Percentiles rank a stretch among this genome's conserved stretches.
Conservation (phyloP, 2,113 vertebrate species). For the Stigmatopora nigra region DNA sequence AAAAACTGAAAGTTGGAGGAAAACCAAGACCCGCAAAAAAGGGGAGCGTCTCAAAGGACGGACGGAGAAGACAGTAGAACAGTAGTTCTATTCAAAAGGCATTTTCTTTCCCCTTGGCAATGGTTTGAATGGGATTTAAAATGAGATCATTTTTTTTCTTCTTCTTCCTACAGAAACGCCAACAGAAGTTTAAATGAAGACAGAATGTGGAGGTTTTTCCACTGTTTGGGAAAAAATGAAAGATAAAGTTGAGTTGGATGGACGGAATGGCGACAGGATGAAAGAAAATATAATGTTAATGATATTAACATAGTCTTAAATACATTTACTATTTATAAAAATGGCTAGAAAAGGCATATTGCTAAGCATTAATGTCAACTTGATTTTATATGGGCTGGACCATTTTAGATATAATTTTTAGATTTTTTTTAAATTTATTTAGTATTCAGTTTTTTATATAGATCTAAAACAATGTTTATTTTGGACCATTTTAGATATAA, state of each 20-base stretch:
- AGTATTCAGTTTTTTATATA: too few species aligned
- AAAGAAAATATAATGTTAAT: neutral
- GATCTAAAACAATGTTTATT: too few species aligned
- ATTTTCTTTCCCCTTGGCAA: constrained; percentile 58
- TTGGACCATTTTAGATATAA: too few species aligned
- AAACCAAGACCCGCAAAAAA: constrained; percentile 60
- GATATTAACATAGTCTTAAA: neutral
- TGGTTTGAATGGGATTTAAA: constrained; percentile 44
- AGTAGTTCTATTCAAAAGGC: constrained; percentile 66
- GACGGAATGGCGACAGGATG: neutral
- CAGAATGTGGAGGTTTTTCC: constrained; percentile 30
- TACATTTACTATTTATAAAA: too few species aligned
- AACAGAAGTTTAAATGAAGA: constrained; percentile 16
- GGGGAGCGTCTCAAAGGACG: constrained; percentile 24
- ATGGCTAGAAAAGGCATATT: too few species aligned
- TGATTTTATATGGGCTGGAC: too few species aligned
- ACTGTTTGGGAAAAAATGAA: neutral
- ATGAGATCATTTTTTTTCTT: constrained; percentile 51
- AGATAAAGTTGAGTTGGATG: constrained; percentile 6
- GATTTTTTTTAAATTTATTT: too few species aligned
- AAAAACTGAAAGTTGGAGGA: constrained; percentile 49
- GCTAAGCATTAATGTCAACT: too few species aligned
- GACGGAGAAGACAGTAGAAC: constrained; percentile 56
- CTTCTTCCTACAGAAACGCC: constrained; percentile 28
- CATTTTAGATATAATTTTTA: too few species aligned